phyloP scores from a whole-genome alignment of 2,888 invertebrate species.

The Drosophila acutilabella region DNA sequence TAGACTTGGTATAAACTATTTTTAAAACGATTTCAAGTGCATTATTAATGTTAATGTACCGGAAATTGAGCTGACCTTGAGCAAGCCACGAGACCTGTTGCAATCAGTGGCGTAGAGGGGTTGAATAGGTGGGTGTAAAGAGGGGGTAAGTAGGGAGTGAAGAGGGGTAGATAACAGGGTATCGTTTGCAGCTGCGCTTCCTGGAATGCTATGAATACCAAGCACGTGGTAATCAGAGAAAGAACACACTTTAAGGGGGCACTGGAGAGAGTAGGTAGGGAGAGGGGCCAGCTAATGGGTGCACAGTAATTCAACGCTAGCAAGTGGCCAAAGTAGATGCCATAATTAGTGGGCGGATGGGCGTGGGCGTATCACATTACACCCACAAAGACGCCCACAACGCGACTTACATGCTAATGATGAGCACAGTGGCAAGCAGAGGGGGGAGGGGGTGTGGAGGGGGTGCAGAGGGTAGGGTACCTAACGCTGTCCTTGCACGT shows the following conservation, averaged over 20 bases:
- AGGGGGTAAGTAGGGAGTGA: no score
- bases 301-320: slow-evolving; percentile 9
- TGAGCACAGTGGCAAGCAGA: neutral
- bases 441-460: neutral
- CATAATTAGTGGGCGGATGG: slow-evolving; percentile 21
- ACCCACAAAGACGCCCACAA: neutral
- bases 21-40: neutral
- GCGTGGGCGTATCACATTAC: slow-evolving; percentile 10
- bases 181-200: slow-evolving; percentile 1
- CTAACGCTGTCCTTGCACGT: slow-evolving; percentile 1
- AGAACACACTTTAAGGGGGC: no score
- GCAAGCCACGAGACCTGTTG: neutral
- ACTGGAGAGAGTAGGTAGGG: neutral
- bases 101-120: neutral
- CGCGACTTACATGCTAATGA: slow-evolving; percentile 9
- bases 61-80: neutral
- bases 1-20: no score
- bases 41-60: neutral
- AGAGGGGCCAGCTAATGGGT: neutral
- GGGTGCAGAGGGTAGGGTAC: neutral
- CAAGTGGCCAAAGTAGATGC: slow-evolving; percentile 20
- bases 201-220: slow-evolving; percentile 4
- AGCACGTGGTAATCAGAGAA: slow-evolving; percentile 11
- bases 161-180: neutral
- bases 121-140: no score